These are phyloP conservation scores for Galeopsomyia nigrocyanea DNA, from an alignment of 2,888 invertebrate species.

Conservation along the genomic window DNA sequence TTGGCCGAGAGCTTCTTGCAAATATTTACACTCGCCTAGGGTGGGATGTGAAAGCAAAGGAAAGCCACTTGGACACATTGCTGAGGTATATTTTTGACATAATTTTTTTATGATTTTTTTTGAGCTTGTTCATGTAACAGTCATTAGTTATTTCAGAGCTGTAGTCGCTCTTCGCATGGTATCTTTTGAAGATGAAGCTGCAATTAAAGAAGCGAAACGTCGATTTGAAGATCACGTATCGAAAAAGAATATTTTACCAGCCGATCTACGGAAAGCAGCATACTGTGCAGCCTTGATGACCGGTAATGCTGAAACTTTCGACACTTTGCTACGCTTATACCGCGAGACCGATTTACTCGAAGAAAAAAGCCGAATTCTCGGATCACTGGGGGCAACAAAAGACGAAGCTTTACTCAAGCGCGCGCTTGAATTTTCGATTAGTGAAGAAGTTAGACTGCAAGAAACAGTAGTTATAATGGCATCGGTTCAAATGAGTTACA, in stretches of 20 bases:
- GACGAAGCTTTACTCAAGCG: constrained; percentile 79
- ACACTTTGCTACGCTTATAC: constrained; percentile 85
- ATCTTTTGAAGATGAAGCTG: constrained; percentile 81
- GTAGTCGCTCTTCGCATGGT: constrained; percentile 87
- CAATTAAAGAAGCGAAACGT: constrained; percentile 82
- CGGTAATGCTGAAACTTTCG: constrained; percentile 80
- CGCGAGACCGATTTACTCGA: constrained; percentile 90
- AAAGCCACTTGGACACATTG: constrained; percentile 89
- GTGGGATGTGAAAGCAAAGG: constrained; percentile 86
- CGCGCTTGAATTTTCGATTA: constrained; percentile 86
- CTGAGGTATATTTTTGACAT: constrained; percentile 71
- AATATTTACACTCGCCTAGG: constrained; percentile 83
- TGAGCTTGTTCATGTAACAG: background rate
- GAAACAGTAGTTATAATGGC: constrained; percentile 92
- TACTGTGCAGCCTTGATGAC: constrained; percentile 83
- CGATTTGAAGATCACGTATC: constrained; percentile 79
- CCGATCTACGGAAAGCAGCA: constrained; percentile 89
- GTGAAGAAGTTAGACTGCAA: constrained; percentile 92
- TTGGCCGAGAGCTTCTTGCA: constrained; percentile 80
- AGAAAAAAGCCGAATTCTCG: constrained; percentile 91
- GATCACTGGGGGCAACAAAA: constrained; percentile 85
- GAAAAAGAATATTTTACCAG: constrained; percentile 76
- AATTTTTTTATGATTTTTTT: background rate
- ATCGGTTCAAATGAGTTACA: constrained; percentile 84
- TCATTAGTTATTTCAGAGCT: constrained; percentile 66